Evolutionary conservation across 2,797 vertebrate genomes (phyloP).

Genomic region (Enteromius mattozi): DNA sequence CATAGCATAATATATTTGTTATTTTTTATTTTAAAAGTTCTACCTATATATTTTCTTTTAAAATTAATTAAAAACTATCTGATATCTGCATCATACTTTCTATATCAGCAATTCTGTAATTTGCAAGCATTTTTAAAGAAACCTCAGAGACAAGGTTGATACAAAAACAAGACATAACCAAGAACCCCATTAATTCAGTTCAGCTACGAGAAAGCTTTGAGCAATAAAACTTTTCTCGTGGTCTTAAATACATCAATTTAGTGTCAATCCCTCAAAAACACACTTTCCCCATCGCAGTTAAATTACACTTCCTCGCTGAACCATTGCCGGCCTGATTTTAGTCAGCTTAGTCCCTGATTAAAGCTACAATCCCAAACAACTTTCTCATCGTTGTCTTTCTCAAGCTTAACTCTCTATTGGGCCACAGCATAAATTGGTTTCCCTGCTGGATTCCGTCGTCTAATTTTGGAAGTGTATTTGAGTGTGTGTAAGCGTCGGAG

Average conservation of each 20-base stretch:
- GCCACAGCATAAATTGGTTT: conserved; percentile 5
- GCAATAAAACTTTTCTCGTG: not conserved
- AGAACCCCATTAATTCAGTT: not conserved
- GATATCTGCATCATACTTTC: not conserved
- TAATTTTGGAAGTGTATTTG: not conserved
- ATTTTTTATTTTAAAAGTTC: not conserved
- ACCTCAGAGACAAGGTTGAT: not conserved
- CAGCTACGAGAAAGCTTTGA: not conserved
- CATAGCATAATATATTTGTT: not conserved
- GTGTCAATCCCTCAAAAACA: not conserved
- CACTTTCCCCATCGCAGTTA: not conserved
- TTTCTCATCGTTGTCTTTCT: conserved; percentile 21
- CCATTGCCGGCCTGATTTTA: not conserved
- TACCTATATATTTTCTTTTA: not conserved
- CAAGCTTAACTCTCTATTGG: conserved; percentile 2
- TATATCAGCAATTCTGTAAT: not conserved
- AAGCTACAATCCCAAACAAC: conserved; percentile 17
- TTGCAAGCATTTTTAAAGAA: not conserved
- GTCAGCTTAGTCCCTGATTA: conserved; percentile 24
- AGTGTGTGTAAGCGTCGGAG: conserved; percentile 5
- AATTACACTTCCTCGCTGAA: conserved; percentile 1
- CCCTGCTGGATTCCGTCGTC: not conserved
- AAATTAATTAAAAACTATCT: not conserved
- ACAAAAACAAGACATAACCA: not conserved
- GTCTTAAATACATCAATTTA: not conserved